Evolutionary conservation across 1,140 invertebrate genomes (phyloP).

Genomic region (Cherax quadricarinatus): DNA sequence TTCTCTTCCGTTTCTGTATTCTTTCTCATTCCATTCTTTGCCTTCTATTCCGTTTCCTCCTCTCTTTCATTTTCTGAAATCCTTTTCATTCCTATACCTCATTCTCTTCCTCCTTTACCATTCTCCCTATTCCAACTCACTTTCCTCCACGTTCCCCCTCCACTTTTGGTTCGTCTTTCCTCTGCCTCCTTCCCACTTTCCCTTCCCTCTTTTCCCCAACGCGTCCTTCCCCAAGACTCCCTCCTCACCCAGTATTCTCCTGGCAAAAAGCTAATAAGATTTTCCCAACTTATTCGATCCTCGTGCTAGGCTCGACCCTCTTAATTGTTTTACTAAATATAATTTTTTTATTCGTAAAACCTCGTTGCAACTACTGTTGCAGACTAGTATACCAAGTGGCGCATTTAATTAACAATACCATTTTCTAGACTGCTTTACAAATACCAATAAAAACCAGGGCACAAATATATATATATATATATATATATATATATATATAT

Average conservation of each 20-base stretch:
- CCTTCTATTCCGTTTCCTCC: too few relatives aligned
- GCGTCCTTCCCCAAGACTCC: neutral
- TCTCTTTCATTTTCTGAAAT: neutral
- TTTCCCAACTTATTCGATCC: constrained; percentile 23
- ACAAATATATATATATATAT: neutral
- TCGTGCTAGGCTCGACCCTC: neutral
- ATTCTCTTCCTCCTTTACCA: neutral
- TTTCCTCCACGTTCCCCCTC: neutral
- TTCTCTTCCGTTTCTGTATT: too few relatives aligned
- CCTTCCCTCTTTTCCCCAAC: neutral
- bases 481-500: neutral
- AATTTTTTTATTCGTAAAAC: neutral
- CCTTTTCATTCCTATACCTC: neutral
- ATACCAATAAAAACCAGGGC: neutral
- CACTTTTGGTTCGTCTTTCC: neutral
- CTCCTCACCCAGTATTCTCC: neutral
- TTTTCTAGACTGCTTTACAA: too few relatives aligned
- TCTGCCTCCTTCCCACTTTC: neutral
- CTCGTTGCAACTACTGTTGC: neutral
- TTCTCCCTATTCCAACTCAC: neutral
- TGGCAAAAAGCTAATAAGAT: constrained; percentile 42
- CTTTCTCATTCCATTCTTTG: too few relatives aligned
- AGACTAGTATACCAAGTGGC: neutral
- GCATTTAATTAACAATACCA: too few relatives aligned
- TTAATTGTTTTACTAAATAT: constrained; percentile 36